These are phyloP conservation scores for Brachionus rotundiformis DNA, from an alignment of 1,140 invertebrate genomes.

Conservation along the genomic window DNA sequence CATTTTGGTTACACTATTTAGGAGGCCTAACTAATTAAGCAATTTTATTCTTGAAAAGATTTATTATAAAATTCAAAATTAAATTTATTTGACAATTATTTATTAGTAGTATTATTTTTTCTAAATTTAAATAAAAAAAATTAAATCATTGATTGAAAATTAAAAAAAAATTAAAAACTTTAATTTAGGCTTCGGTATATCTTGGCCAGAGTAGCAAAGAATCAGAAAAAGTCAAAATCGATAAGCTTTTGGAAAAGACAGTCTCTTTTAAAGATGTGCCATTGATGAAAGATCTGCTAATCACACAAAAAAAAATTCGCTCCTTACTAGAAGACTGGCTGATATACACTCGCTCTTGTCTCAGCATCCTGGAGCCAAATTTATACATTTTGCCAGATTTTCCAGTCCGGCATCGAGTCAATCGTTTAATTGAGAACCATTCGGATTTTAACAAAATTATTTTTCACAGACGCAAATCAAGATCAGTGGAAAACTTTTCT, in stretches of 20 bases:
- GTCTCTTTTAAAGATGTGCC: conserved; percentile 38
- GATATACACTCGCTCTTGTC: not conserved
- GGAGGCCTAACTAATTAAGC: too few relatives aligned
- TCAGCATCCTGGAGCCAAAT: conserved; percentile 24
- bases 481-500: conserved; percentile 19
- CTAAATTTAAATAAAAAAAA: too few relatives aligned
- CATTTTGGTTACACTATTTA: too few relatives aligned
- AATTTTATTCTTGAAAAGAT: too few relatives aligned
- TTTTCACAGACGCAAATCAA: conserved; percentile 14
- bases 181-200: not conserved
- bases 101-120: too few relatives aligned
- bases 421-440: not conserved
- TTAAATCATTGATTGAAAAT: too few relatives aligned
- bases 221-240: not conserved
- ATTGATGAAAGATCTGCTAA: conserved; percentile 33
- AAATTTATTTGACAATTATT: too few relatives aligned
- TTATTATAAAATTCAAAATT: too few relatives aligned
- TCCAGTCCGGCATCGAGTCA: not conserved
- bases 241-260: conserved; percentile 8
- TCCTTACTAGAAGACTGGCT: conserved; percentile 50
- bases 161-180: too few relatives aligned
- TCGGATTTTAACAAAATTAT: conserved; percentile 36
- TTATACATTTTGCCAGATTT: conserved; percentile 33
- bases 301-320: conserved; percentile 32
- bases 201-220: conserved; percentile 18